These are phyloP conservation scores for Didymodactylos carnosus DNA, from an alignment of 2,888 invertebrate species.

Conservation along the genomic window DNA sequence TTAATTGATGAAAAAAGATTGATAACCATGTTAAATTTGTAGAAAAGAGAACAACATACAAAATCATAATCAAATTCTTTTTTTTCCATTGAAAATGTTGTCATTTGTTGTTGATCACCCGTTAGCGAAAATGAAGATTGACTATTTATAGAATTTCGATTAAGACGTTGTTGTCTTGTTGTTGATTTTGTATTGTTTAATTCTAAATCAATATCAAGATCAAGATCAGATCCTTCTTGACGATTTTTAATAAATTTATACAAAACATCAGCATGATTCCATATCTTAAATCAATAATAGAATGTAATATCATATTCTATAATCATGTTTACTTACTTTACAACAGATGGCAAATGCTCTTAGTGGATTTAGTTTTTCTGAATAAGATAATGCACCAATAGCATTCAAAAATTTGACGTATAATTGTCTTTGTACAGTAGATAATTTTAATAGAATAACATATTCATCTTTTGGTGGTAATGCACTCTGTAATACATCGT, in stretches of 20 bases:
- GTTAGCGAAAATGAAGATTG: not conserved
- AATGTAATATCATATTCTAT: conserved; percentile 1
- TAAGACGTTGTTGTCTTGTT: not conserved
- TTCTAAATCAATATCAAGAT: conserved; percentile 23
- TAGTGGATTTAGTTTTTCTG: conserved; percentile 53
- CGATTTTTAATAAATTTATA: conserved; percentile 24
- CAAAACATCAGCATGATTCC: conserved; percentile 39
- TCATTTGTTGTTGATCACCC: not conserved
- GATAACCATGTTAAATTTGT: not conserved
- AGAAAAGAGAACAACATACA: conserved; percentile 30
- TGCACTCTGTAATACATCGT: conserved; percentile 70
- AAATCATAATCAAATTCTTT: conserved; percentile 23
- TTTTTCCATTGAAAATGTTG: conserved; percentile 13
- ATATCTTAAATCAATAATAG: conserved; percentile 28
- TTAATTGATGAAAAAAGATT: conserved; percentile 25
- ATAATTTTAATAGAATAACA: conserved; percentile 70
- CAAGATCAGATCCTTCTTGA: conserved; percentile 22
- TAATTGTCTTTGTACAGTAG: conserved; percentile 64
- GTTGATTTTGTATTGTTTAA: not conserved
- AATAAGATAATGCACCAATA: not conserved
- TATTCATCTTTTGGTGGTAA: conserved; percentile 84
- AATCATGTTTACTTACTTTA: conserved; percentile 44
- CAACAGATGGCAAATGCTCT: conserved; percentile 96
- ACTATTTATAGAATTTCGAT: not conserved
- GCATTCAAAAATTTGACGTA: conserved; percentile 74